Evolutionary conservation across 64 coral and sea anemone species (phyloP), one percentile per base, ranked within the genome.

Genomic region (Montipora efflorescens): DNA sequence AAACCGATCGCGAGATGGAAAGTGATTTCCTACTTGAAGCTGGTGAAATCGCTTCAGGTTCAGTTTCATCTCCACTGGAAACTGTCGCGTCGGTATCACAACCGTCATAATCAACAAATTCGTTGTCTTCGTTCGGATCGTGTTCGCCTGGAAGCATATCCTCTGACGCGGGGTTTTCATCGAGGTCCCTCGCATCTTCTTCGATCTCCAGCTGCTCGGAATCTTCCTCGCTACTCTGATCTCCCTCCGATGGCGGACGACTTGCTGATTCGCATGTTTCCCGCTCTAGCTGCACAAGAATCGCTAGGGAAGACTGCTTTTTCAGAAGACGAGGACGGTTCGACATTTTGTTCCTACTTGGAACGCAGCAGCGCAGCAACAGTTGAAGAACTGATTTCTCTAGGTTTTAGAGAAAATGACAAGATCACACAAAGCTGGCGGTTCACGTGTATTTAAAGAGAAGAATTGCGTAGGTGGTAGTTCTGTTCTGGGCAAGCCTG

Each of bases 231-330:
- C 55, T 59, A 11, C 28, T 50, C 12, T 87, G 73, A 16, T 76
- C 72, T 3, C 5, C 50, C 85, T 95, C 94, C 8, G 89, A 87
- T 22, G 61, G 21, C 16, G 89, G 79, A 87, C 90, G 23, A 77
- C 90, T 83, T 20, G 50, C 22, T 43, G 73, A 87, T 62, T 86
- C 79, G 51, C 75, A 79, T 83, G 83, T 95, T 95, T 91, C 47
- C 25, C 93, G 62, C 25, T 97, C 96, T 22, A 89, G 89, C 21
- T 97, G 57, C 14, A 97, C 88, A 23, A 97, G 53, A n/a, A 93
- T 74, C 15, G 93, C 92, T 88, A 97, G 77, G 70, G 95, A 94
- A 51, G 95, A 97, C 80, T 92, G 95, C 23, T 91, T 89, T 72
- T 74, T 97, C 12, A 22, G 82, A 12, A 86, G 82, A 46, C 82